Percentiles rank a stretch among this genome's conserved stretches.
phyloP scores from a whole-genome alignment of 2,113 vertebrate species.

The Seriola quinqueradiata region DNA sequence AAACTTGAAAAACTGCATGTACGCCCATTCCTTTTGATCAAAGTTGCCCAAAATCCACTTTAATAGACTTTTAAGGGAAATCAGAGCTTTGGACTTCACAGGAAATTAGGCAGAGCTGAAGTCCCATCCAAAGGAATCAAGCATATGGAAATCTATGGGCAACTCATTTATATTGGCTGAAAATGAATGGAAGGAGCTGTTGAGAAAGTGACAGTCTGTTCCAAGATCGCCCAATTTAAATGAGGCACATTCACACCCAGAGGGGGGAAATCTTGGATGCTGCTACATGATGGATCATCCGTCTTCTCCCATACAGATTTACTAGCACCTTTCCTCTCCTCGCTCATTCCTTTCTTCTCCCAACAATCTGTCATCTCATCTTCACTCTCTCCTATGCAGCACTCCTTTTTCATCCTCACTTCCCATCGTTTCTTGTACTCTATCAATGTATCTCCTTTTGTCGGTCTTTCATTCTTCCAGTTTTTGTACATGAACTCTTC shows the following conservation, averaged over 20 bases:
- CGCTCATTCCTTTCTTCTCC: neutral
- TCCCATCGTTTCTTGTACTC: neutral
- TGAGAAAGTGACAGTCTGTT: conserved; percentile 59
- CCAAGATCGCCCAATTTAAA: conserved; percentile 70
- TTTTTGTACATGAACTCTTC: neutral
- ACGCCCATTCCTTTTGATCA: conserved; percentile 66
- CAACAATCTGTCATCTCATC: conserved; percentile 4
- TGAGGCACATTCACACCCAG: conserved; percentile 66
- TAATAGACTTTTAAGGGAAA: conserved; percentile 71
- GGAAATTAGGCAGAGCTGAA: conserved; percentile 66
- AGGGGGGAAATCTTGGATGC: conserved; percentile 46
- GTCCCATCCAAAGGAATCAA: conserved; percentile 67
- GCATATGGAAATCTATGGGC: conserved; percentile 74
- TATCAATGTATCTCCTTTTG: conserved; percentile 18
- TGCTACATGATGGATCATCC: conserved; percentile 46
- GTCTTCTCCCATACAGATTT: neutral
- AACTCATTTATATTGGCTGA: conserved; percentile 72
- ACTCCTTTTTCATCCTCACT: neutral
- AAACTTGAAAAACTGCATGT: conserved; percentile 60
- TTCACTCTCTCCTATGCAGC: conserved; percentile 1
- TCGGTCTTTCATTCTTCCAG: neutral
- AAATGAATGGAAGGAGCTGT: conserved; percentile 70
- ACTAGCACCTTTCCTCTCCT: conserved; percentile 31
- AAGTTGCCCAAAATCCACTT: conserved; percentile 65
- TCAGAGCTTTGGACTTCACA: conserved; percentile 63